phyloP scores from a whole-genome alignment of 2,888 invertebrate species.

The Encarsia formosa region DNA sequence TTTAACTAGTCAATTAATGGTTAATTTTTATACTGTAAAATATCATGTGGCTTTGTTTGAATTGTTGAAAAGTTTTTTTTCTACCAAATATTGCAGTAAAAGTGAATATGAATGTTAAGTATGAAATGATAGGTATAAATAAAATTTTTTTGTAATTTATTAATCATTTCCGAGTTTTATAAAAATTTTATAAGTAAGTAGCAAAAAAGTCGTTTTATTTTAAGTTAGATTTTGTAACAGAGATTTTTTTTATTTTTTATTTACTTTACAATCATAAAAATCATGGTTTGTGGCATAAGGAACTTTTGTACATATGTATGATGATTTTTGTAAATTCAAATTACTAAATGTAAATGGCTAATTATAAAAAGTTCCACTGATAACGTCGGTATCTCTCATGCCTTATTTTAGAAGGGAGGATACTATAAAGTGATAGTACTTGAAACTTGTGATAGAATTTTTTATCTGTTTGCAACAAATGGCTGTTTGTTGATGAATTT shows the following conservation, averaged over 20 bases:
- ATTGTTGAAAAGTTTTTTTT: conserved; percentile 10
- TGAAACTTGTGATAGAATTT: conserved; percentile 25
- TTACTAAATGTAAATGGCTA: conserved; percentile 16
- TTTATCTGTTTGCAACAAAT: conserved; percentile 22
- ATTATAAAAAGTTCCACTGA: conserved; percentile 12
- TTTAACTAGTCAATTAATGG: conserved; percentile 25
- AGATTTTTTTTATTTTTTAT: too few species aligned
- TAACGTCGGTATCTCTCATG: conserved; percentile 15
- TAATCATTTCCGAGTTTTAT: conserved; percentile 1
- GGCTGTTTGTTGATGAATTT: conserved; percentile 22
- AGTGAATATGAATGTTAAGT: background rate
- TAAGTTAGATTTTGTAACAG: conserved; percentile 12
- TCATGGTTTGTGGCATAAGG: conserved; percentile 15
- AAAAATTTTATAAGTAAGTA: conserved; percentile 2
- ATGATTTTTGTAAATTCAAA: conserved; percentile 20
- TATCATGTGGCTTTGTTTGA: conserved; percentile 1
- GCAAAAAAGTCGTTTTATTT: conserved; percentile 6
- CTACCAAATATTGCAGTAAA: conserved; percentile 3
- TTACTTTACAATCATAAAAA: background rate
- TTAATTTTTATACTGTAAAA: conserved; percentile 16
- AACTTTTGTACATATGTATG: conserved; percentile 17
- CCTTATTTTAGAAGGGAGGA: conserved; percentile 17
- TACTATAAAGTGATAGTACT: conserved; percentile 20
- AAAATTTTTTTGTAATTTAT: background rate
- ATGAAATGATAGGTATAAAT: background rate